phyloP scores from a whole-genome alignment of 2,888 invertebrate genomes.

The Camponotus fellah region DNA sequence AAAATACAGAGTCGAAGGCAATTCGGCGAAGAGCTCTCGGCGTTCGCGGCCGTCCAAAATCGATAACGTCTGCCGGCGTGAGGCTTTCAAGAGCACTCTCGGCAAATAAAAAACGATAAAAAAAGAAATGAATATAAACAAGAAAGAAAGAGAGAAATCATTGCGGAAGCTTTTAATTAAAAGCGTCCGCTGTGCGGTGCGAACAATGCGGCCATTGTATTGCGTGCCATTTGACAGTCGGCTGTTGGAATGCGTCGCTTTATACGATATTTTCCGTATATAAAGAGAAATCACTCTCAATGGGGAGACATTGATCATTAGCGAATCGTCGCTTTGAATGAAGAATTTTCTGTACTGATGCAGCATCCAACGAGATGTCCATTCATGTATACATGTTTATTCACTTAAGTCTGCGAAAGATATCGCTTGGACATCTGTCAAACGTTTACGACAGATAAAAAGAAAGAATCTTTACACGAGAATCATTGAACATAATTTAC shows the following conservation, averaged over 20 bases:
- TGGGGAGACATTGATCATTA: slow-evolving; percentile 47
- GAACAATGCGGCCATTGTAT: slow-evolving; percentile 79
- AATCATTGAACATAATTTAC: slow-evolving; percentile 1
- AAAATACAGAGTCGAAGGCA: slow-evolving; percentile 25
- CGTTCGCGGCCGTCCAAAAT: slow-evolving; percentile 27
- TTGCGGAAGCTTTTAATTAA: slow-evolving; percentile 78
- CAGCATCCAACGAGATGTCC: slow-evolving; percentile 9
- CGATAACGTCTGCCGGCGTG: slow-evolving; percentile 33
- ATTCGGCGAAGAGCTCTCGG: slow-evolving; percentile 4
- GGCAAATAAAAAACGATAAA: slow-evolving; percentile 54
- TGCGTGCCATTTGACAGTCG: slow-evolving; percentile 75
- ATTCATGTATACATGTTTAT: slow-evolving; percentile 1
- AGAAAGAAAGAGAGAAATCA: slow-evolving; percentile 7
- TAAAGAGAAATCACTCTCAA: slow-evolving; percentile 36
- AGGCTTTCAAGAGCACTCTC: slow-evolving; percentile 53
- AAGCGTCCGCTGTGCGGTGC: slow-evolving; percentile 70
- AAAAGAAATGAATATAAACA: slow-evolving; percentile 8
- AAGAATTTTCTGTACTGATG: slow-evolving; percentile 26
- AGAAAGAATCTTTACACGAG: not conserved
- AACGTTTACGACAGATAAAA: not conserved
- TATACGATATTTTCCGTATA: slow-evolving; percentile 41
- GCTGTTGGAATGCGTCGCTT: slow-evolving; percentile 62
- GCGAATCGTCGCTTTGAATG: slow-evolving; percentile 23
- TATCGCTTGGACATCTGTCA: not conserved
- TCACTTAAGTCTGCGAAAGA: not conserved